Conservation (phyloP, 2,113 vertebrate species). For the Chascanopsetta lugubris region DNA sequence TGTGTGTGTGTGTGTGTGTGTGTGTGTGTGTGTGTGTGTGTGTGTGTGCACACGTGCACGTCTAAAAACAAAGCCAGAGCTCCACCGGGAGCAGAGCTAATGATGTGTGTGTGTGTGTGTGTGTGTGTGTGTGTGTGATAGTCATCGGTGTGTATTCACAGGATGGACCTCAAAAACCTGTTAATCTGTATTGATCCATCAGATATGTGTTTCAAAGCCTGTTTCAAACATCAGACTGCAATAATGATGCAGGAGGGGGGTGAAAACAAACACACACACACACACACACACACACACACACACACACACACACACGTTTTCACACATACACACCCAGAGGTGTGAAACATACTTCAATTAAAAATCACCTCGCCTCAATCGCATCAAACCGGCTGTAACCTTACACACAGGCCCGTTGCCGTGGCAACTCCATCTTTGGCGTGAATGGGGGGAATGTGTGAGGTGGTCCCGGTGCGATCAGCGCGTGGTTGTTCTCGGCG, state of each 20-base stretch:
- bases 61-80: conserved; percentile 56
- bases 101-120: conserved; percentile 48
- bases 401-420: conserved; percentile 35
- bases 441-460: conserved; percentile 33
- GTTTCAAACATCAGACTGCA: conserved; percentile 36
- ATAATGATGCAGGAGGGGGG: conserved; percentile 24
- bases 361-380: conserved; percentile 46
- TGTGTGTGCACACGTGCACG: conserved; percentile 32
- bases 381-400: conserved; percentile 35
- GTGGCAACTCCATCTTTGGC: conserved; percentile 42
- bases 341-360: conserved; percentile 53
- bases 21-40: conserved; percentile 39
- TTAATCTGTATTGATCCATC: conserved; percentile 66
- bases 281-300: background rate
- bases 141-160: conserved; percentile 58
- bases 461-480: conserved; percentile 18
- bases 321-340: background rate
- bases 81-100: conserved; percentile 55
- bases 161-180: conserved; percentile 43
- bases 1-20: no score
- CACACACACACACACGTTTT: background rate
- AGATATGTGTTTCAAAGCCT: conserved; percentile 64
- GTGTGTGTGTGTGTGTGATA: conserved; percentile 51
- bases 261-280: background rate
- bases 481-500: conserved; percentile 22